A percentile compares a stretch with the other conserved stretches of the same genome.
phyloP scores from a whole-genome alignment of 2,113 vertebrate genomes.

The Pardalotus punctatus region DNA sequence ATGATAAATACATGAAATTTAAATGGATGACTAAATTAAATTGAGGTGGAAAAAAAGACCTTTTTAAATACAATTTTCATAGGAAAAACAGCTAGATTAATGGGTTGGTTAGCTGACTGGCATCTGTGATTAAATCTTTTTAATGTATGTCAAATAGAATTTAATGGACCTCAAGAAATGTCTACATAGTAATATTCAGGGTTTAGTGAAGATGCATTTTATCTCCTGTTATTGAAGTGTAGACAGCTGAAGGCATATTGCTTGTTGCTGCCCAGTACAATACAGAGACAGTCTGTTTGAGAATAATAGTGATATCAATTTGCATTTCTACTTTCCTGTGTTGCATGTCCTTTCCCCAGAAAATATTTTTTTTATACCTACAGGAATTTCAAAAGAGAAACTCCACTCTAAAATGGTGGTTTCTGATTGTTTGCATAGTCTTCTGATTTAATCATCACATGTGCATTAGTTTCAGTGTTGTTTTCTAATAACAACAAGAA shows the following conservation, averaged over 20 bases:
- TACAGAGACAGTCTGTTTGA: background rate
- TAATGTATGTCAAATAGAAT: conserved; percentile 81
- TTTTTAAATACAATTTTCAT: conserved; percentile 80
- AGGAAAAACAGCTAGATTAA: conserved; percentile 81
- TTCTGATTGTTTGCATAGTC: background rate
- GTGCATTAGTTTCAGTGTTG: background rate
- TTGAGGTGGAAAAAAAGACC: conserved; percentile 58
- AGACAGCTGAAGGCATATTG: background rate
- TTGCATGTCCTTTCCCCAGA: background rate
- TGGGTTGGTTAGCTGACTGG: conserved; percentile 80
- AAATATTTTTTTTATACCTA: background rate
- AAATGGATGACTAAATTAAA: conserved; percentile 85
- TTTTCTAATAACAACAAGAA: background rate
- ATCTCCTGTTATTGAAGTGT: conserved; percentile 35
- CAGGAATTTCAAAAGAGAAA: background rate
- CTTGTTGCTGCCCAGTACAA: background rate
- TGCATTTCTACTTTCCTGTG: background rate
- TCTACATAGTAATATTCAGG: conserved; percentile 69
- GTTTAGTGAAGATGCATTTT: conserved; percentile 56
- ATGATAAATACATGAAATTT: conserved; percentile 82
- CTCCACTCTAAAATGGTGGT: background rate
- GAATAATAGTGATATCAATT: background rate
- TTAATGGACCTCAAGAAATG: conserved; percentile 78
- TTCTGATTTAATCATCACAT: background rate
- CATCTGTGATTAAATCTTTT: conserved; percentile 83